These are phyloP conservation scores for Cryptocephalus moraei DNA, from an alignment of 2,888 invertebrate species.

Conservation along the genomic window DNA sequence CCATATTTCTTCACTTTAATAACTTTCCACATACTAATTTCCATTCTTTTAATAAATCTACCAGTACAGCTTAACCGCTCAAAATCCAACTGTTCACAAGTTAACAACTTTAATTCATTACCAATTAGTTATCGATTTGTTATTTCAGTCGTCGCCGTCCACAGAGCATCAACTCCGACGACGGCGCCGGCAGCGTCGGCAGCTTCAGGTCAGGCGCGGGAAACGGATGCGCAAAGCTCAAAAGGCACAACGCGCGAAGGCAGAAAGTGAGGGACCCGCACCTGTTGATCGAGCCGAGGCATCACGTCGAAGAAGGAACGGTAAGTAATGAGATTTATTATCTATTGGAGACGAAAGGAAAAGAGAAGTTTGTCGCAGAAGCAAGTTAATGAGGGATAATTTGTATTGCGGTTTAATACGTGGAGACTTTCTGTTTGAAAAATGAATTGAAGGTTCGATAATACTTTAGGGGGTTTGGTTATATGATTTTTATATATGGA, in stretches of 20 bases:
- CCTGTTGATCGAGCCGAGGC: conserved; percentile 15
- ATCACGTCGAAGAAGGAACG: conserved; percentile 16
- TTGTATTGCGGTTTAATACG: too few relatives aligned
- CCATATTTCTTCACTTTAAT: too few relatives aligned
- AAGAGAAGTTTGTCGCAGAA: too few relatives aligned
- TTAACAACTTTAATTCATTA: background rate
- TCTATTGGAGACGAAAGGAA: too few relatives aligned
- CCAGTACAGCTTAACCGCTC: too few relatives aligned
- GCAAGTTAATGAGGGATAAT: too few relatives aligned
- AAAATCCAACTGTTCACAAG: background rate
- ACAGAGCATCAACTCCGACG: conserved; percentile 31
- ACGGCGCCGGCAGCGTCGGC: conserved; percentile 18
- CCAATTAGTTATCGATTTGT: conserved; percentile 5
- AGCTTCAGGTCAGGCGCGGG: conserved; percentile 29
- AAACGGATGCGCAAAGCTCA: conserved; percentile 33
- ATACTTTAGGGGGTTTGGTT: too few relatives aligned
- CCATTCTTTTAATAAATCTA: too few relatives aligned
- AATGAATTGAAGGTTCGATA: too few relatives aligned
- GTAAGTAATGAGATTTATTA: conserved; percentile 15
- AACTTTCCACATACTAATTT: too few relatives aligned
- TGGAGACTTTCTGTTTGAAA: too few relatives aligned
- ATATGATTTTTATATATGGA: too few relatives aligned
- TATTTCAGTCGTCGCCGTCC: conserved; percentile 26
- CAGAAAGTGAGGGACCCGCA: conserved; percentile 30
- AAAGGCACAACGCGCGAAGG: conserved; percentile 35